Evolutionary conservation across 2,888 invertebrate genomes (phyloP).

Genomic region (Julus scandinavius): DNA sequence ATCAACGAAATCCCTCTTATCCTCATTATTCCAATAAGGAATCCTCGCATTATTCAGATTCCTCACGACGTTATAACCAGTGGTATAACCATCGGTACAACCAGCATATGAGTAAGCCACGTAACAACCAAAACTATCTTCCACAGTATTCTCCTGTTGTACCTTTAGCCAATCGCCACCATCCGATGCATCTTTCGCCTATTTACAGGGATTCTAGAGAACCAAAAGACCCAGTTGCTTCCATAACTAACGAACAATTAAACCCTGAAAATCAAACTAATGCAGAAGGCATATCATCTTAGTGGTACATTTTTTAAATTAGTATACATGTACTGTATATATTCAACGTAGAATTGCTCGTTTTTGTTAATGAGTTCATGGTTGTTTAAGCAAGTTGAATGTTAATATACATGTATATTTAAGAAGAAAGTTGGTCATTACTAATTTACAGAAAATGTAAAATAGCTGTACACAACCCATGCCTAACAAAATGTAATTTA

Average conservation of each 20-base stretch:
- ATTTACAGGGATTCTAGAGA: not conserved
- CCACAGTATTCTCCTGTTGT: not conserved
- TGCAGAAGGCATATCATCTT: not conserved
- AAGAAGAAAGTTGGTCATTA: too few relatives aligned
- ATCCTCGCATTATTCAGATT: not conserved
- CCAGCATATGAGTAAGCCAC: not conserved
- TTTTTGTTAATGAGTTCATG: not conserved
- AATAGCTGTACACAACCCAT: too few relatives aligned
- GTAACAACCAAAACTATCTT: not conserved
- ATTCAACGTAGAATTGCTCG: not conserved
- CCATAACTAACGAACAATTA: not conserved
- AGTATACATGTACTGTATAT: constrained; percentile 8
- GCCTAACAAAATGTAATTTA: not conserved
- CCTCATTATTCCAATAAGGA: not conserved
- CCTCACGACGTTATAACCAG: not conserved
- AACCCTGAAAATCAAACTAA: not conserved
- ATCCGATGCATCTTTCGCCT: not conserved
- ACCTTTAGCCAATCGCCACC: not conserved
- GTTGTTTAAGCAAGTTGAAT: too few relatives aligned
- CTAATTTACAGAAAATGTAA: not conserved
- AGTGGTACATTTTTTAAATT: not conserved
- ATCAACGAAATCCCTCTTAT: not conserved
- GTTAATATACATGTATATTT: too few relatives aligned
- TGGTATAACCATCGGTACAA: too few relatives aligned
- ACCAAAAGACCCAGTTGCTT: not conserved